Evolutionary conservation across 2,888 invertebrate genomes (phyloP), one percentile per base, ranked within the genome.

Genomic region (Cheilosia variabilis): DNA sequence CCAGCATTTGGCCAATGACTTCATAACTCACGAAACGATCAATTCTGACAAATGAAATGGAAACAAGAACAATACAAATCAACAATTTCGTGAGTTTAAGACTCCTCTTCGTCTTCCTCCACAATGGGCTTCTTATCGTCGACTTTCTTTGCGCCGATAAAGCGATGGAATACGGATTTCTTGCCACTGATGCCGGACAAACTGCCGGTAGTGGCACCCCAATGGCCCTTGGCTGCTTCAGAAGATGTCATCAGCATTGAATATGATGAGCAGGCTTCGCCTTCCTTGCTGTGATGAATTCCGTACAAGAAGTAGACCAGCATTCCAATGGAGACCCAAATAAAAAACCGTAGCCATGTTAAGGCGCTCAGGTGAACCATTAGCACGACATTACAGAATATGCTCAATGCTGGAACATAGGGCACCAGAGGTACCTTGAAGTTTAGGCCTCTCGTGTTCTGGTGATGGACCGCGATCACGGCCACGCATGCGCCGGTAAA

Each of bases 271-370:
- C 91, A 90, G 0, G 89, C 88, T 50, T 94, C 95, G 45, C 96
- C 95, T 88, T 97, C 95, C 91, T 96, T 96, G 91, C 97, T 97
- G 91, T 97, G 96, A 90, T 96, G 96, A 81, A 97, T 96, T 4
- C 97, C 97, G 91, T 97, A 97, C 1, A 96, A 92, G 92, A 97
- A 97, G 91, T 97, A 97, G 6, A 97, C 94, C 31, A 96, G 92
- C 91, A 97, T 92, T 95, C 97, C 97, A 77, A 97, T 91, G 53
- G 95, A 94, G 94, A 97, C 97, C 97, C 97, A 97, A 57, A 97
- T 95, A 88, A 96, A 94, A 90, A 97, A 97, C 47, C 97, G 93
- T 5, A 96, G 93, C 97, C 97, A 97, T 0, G 97, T 97, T 22
- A 96, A 92, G 0, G 95, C 93, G 87, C 96, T 96, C 68, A 97